Evolutionary conservation across 2,797 vertebrate species (phyloP).

Genomic region (Neomorphus geoffroyi): DNA sequence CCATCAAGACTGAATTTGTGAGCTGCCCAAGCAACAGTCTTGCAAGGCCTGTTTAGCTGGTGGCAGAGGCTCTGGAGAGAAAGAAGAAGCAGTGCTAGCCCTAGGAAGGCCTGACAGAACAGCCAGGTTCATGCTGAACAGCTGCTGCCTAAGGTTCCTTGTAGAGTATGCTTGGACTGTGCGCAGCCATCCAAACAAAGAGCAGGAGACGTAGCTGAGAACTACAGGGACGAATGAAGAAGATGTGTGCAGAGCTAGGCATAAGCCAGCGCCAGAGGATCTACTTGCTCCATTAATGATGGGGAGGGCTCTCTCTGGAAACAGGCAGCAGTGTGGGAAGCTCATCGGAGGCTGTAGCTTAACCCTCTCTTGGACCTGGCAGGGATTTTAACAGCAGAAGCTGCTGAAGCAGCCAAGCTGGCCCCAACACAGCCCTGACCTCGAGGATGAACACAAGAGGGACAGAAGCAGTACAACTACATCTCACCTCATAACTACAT

Average conservation of each 20-base stretch:
- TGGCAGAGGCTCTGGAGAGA: background rate
- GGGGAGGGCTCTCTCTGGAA: background rate
- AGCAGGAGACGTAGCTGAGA: background rate
- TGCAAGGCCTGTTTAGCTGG: background rate
- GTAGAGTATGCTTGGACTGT: background rate
- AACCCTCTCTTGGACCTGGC: background rate
- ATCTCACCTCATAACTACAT: slow-evolving; percentile 46
- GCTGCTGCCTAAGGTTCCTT: background rate
- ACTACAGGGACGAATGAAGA: background rate
- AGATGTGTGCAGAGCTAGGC: background rate
- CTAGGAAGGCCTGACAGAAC: background rate
- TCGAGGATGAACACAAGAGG: background rate
- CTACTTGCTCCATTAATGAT: background rate
- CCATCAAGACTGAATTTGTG: fast-evolving
- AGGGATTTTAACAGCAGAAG: slow-evolving; percentile 16
- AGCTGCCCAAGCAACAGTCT: background rate
- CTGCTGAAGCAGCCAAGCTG: background rate
- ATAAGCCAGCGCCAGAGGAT: background rate
- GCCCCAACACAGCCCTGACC: background rate
- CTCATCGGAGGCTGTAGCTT: background rate
- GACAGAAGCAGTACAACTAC: background rate
- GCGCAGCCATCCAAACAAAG: fast-evolving
- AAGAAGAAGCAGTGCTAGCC: background rate
- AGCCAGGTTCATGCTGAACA: background rate
- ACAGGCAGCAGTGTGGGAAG: background rate